Evolutionary conservation across 2,888 invertebrate species (phyloP).

Genomic region (Lacanobia oleracea): DNA sequence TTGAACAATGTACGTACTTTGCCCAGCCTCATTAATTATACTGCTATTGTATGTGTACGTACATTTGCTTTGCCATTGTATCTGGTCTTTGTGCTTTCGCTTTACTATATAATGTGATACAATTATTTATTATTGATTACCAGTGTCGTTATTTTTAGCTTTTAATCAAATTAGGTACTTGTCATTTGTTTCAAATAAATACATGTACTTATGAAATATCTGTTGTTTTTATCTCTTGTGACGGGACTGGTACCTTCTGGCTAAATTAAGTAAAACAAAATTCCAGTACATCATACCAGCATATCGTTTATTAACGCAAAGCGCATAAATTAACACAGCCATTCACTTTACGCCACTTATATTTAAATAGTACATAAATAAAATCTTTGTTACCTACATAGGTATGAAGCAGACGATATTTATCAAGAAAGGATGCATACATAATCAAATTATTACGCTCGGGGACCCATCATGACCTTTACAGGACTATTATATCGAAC

Average conservation of each 20-base stretch:
- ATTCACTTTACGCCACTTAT: conserved; percentile 31
- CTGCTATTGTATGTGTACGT: conserved; percentile 4
- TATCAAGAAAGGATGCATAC: background rate
- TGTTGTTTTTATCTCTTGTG: conserved; percentile 6
- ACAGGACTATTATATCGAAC: background rate
- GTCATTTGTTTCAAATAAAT: conserved; percentile 36
- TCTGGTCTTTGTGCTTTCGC: conserved; percentile 7
- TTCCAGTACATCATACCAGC: conserved; percentile 12
- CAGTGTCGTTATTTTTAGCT: conserved; percentile 43
- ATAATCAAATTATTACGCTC: conserved; percentile 11
- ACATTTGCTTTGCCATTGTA: conserved; percentile 19
- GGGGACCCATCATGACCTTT: background rate
- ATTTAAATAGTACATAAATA: conserved; percentile 38
- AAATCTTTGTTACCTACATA: background rate
- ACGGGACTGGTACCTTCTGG: background rate
- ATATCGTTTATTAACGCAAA: conserved; percentile 39
- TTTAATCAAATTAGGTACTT: conserved; percentile 17
- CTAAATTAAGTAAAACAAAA: conserved; percentile 14
- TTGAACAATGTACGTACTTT: conserved; percentile 33
- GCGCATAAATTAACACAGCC: conserved; percentile 55
- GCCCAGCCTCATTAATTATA: conserved; percentile 12
- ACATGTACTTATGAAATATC: conserved; percentile 7
- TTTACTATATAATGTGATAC: conserved; percentile 28
- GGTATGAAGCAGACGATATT: conserved; percentile 6
- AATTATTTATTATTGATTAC: conserved; percentile 24